Evolutionary conservation across 2,888 invertebrate species (phyloP).

Genomic region (Hyalella azteca): DNA sequence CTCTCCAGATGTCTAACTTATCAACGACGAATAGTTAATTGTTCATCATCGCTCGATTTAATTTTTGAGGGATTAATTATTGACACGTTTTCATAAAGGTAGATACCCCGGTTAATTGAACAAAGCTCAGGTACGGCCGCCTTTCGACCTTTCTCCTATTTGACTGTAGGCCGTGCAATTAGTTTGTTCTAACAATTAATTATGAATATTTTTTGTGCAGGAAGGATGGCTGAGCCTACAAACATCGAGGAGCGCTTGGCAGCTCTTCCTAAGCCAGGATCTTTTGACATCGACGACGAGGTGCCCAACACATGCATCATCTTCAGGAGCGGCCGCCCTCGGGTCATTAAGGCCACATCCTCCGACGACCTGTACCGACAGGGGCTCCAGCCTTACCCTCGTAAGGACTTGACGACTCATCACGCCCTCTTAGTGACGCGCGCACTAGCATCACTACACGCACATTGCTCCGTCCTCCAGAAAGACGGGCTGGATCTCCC

Average conservation of each 20-base stretch:
- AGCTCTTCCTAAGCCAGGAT: constrained; percentile 28
- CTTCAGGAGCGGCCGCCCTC: constrained; percentile 44
- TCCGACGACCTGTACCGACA: constrained; percentile 35
- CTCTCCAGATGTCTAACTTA: too few species aligned
- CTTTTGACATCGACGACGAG: constrained; percentile 44
- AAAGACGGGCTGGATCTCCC: background rate
- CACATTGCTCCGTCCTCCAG: background rate
- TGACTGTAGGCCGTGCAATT: too few species aligned
- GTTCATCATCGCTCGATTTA: too few species aligned
- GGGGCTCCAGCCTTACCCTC: constrained; percentile 51
- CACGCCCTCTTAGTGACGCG: constrained; percentile 51
- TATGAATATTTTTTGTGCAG: background rate
- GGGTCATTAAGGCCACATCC: constrained; percentile 38
- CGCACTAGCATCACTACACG: constrained; percentile 55
- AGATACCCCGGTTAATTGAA: too few species aligned
- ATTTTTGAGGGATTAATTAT: too few species aligned
- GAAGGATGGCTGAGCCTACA: constrained; percentile 11
- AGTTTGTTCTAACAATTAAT: background rate
- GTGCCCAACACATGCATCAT: constrained; percentile 41
- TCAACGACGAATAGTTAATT: too few species aligned
- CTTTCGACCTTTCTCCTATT: too few species aligned
- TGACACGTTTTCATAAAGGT: too few species aligned
- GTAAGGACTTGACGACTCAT: constrained; percentile 50
- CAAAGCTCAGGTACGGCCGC: too few species aligned
- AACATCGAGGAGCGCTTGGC: constrained; percentile 33